Evolutionary conservation across 1,140 invertebrate genomes (phyloP), one percentile per base, ranked within the genome.

Genomic region (Lineus longissimus): DNA sequence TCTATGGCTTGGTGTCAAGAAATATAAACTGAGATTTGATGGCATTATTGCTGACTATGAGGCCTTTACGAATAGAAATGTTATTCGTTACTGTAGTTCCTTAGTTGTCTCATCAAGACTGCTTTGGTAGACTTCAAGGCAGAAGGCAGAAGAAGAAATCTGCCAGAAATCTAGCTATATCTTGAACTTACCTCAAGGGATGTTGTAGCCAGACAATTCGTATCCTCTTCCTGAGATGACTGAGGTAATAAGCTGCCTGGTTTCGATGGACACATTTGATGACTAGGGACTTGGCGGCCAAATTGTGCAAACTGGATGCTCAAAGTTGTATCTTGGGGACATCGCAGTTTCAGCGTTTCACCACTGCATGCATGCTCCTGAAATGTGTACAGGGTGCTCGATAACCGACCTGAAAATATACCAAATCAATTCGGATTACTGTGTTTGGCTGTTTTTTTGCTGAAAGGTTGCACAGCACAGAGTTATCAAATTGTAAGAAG

Each of bases 341-440:
- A 95, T 65, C 88, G 87, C 45, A 95, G 85, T 23, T 87, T 87
- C 77, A 95, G 87, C 72, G 87, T 85, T 72, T 95, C 89, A 59
- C 91, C 90, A 76, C 95, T 91, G 80, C 94, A 96, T 2, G 90
- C 88, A 2, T 89, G 90, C 70, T 88, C 87, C 78, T 95, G 91
- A 81, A 92, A 93, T 59, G 92, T 94, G 72, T 90, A 86, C 65
- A 96, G 83, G 17, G 92, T 94, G 41, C 91, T 91, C 72, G 91
- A 89, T 67, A 95, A 86, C 60, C 94, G 85, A 73, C 91, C 93
- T 95, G 85, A 19, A 75, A n/a, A n/a, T n/a, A 73, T 51, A n/a
- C 9, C n/a, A 51, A 51, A 51, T 36, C 15, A 36, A 7, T 36
- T 36, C 15, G 15, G 33, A 36, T 36, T 36, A 7, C 15, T 7